Evolutionary conservation across 92 coral and sea anemone species (phyloP).

Genomic region (Zoanthus solanderi): DNA sequence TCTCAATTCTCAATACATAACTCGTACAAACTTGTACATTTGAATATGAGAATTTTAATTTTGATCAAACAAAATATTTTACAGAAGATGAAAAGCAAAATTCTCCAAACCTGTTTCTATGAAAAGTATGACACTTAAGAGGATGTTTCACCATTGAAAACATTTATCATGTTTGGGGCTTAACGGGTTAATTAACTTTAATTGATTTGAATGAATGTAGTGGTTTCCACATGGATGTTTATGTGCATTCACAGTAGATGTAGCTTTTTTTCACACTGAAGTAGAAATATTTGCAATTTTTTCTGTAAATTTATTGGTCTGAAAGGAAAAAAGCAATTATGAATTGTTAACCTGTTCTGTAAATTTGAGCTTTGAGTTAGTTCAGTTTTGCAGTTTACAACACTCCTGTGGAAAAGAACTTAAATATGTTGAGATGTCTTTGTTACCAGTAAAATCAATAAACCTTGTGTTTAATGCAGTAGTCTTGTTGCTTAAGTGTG

Average conservation of each 20-base stretch:
- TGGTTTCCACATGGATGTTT: constrained; percentile 10
- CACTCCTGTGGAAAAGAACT: neutral
- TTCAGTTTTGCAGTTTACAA: constrained; percentile 14
- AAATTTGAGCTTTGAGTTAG: constrained; percentile 3
- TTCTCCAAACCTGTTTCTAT: constrained; percentile 20
- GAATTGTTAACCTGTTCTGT: constrained; percentile 16
- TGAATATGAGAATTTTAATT: constrained; percentile 22
- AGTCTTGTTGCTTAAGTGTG: constrained; percentile 11
- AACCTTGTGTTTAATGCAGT: constrained; percentile 12
- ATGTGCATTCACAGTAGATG: constrained; percentile 2
- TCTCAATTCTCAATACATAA: constrained; percentile 4
- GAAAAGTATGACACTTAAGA: constrained; percentile 6
- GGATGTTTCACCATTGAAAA: constrained; percentile 11
- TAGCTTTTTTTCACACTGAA: constrained; percentile 3
- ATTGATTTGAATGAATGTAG: neutral
- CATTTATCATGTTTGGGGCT: constrained; percentile 13
- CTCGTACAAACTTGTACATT: constrained; percentile 29
- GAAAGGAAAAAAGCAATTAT: constrained; percentile 8
- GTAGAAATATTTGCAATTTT: constrained; percentile 2
- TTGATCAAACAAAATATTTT: constrained; percentile 19
- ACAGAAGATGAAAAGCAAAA: constrained; percentile 10
- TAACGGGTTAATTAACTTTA: neutral
- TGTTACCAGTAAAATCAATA: constrained; percentile 21
- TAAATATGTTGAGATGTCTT: neutral
- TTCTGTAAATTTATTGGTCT: constrained; percentile 5